These are phyloP conservation scores for Threskiornis aethiopicus DNA, from an alignment of 2,797 vertebrate genomes.

Conservation along the genomic window DNA sequence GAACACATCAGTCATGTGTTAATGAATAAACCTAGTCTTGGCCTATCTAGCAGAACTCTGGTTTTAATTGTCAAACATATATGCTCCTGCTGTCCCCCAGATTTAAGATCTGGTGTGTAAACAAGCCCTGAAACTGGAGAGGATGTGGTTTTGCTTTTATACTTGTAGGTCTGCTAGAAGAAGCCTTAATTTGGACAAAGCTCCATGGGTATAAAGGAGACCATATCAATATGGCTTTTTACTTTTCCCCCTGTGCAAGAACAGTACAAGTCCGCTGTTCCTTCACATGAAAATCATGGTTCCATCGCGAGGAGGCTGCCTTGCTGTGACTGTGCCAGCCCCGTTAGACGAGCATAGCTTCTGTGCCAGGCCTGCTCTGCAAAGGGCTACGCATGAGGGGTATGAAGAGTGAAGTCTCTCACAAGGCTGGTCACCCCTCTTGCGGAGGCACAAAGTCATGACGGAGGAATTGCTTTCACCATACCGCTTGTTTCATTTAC, in stretches of 20 bases:
- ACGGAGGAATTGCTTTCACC: not conserved
- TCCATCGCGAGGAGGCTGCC: not conserved
- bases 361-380: not conserved
- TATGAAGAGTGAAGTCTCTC: not conserved
- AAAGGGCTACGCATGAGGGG: not conserved
- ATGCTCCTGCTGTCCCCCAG: not conserved
- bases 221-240: not conserved
- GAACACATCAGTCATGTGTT: not conserved
- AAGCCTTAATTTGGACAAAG: not conserved
- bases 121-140: not conserved
- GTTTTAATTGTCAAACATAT: not conserved
- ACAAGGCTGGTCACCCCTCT: not conserved
- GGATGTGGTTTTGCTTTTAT: not conserved
- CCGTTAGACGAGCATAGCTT: rapidly evolving
- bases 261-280: not conserved
- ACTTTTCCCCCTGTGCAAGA: not conserved
- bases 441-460: not conserved
- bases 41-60: not conserved
- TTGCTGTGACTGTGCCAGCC: not conserved
- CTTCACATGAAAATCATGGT: not conserved
- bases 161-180: not conserved
- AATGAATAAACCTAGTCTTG: not conserved
- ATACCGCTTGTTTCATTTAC: not conserved
- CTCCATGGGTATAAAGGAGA: not conserved
- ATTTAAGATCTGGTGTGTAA: not conserved